These are phyloP conservation scores for Microtus ochrogaster DNA, from an alignment of 2,113 vertebrate genomes.

Conservation along the genomic window DNA sequence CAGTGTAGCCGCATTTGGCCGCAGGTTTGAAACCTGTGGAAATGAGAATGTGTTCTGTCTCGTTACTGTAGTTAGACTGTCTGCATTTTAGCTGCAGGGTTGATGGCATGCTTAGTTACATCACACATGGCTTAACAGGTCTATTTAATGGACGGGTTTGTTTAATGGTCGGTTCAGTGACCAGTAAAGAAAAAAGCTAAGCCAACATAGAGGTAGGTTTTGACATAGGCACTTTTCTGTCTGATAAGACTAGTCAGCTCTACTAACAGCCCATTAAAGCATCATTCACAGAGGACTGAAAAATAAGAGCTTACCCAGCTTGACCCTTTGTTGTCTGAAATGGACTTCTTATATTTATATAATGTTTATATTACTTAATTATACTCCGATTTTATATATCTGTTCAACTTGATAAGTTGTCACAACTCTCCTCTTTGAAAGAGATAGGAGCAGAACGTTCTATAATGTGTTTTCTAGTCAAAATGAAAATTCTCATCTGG, in stretches of 20 bases:
- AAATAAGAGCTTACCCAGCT: conserved; percentile 20
- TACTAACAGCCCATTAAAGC: background rate
- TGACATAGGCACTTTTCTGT: background rate
- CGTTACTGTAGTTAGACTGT: background rate
- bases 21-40: conserved; percentile 3
- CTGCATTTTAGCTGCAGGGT: background rate
- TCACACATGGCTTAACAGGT: background rate
- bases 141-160: background rate
- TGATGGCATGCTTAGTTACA: background rate
- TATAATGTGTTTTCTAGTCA: conserved; percentile 27
- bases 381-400: conserved; percentile 4
- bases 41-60: conserved; percentile 15
- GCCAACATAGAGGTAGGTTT: background rate
- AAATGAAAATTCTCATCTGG: background rate
- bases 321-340: background rate
- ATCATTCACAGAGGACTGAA: background rate
- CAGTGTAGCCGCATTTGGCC: background rate
- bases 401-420: conserved; percentile 2
- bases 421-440: background rate
- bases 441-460: background rate
- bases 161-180: background rate
- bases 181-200: background rate
- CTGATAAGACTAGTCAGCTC: background rate
- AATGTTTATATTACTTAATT: background rate
- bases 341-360: background rate